Percentiles rank a stretch among this genome's conserved stretches.
phyloP scores from a whole-genome alignment of 2,888 invertebrate genomes.

The Pristionchus fissidentatus region DNA sequence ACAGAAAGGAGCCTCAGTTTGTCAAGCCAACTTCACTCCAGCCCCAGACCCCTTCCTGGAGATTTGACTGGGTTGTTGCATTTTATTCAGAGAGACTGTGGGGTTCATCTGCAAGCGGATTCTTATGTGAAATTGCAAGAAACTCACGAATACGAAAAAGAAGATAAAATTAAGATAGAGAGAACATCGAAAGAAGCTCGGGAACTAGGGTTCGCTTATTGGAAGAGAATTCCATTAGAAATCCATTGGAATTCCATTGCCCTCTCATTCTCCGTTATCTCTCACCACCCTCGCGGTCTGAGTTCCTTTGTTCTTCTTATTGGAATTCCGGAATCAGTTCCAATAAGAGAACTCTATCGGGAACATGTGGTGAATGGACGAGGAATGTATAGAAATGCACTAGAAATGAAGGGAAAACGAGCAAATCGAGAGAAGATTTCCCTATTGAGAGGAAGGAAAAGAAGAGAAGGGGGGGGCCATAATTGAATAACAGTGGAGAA shows the following conservation, averaged over 20 bases:
- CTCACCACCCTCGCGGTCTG: no score
- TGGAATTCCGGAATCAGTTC: no score
- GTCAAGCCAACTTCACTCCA: no score
- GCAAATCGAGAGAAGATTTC: not conserved
- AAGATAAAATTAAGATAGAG: not conserved
- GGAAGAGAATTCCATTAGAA: no score
- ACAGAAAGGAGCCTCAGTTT: no score
- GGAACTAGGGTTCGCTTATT: no score
- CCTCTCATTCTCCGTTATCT: no score
- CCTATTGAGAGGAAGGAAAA: not conserved
- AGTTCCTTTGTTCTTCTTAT: no score
- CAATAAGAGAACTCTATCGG: no score
- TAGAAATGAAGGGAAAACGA: not conserved
- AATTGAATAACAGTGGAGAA: conserved; percentile 15
- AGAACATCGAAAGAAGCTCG: not conserved
- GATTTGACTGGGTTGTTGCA: no score
- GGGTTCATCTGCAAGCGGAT: not conserved
- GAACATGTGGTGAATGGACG: conserved; percentile 37
- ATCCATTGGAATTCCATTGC: no score
- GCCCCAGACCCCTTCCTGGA: no score
- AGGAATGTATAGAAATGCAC: conserved; percentile 5
- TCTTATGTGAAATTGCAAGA: not conserved
- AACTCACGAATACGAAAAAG: not conserved
- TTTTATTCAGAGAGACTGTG: not conserved
- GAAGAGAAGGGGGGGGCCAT: not conserved